Percentiles rank a stretch among this genome's conserved stretches.
These are phyloP conservation scores for Chitala chitala DNA, from an alignment of 2,113 vertebrate species.

Conservation along the genomic window DNA sequence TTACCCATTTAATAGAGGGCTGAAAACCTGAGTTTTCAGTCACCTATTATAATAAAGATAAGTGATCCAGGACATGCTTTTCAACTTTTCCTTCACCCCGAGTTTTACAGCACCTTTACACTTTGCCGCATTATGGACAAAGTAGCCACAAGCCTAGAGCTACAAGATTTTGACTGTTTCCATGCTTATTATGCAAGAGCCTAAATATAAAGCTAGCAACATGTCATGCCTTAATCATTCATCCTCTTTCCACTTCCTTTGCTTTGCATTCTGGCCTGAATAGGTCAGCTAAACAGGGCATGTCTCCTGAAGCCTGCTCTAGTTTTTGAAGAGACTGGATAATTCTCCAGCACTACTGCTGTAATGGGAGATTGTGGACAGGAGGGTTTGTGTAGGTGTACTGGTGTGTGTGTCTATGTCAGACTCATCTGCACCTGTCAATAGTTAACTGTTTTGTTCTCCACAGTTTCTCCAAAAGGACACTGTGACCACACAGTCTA, in stretches of 20 bases:
- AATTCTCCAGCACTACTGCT: background rate
- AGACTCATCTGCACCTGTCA: background rate
- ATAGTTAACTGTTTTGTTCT: background rate
- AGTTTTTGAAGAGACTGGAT: slow-evolving; percentile 9
- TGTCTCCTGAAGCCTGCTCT: slow-evolving; percentile 1
- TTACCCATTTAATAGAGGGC: too few relatives aligned
- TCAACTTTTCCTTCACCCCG: too few relatives aligned
- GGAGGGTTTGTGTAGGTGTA: background rate
- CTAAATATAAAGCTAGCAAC: background rate
- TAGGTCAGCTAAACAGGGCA: slow-evolving; percentile 23
- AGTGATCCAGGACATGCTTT: too few relatives aligned
- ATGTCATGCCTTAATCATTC: slow-evolving; percentile 25
- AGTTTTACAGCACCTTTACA: too few relatives aligned
- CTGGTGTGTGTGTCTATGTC: background rate
- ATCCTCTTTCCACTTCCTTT: slow-evolving; percentile 30
- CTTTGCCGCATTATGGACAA: too few relatives aligned
- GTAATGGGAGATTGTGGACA: background rate
- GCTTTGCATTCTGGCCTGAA: background rate
- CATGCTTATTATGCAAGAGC: slow-evolving; percentile 26
- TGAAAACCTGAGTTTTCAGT: too few relatives aligned
- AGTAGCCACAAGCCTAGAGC: background rate
- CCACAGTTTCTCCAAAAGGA: background rate
- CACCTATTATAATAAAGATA: too few relatives aligned
- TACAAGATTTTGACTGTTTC: slow-evolving; percentile 13
- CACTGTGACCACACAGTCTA: background rate